phyloP scores from a whole-genome alignment of 2,888 invertebrate genomes.

The Brenthis daphne region DNA sequence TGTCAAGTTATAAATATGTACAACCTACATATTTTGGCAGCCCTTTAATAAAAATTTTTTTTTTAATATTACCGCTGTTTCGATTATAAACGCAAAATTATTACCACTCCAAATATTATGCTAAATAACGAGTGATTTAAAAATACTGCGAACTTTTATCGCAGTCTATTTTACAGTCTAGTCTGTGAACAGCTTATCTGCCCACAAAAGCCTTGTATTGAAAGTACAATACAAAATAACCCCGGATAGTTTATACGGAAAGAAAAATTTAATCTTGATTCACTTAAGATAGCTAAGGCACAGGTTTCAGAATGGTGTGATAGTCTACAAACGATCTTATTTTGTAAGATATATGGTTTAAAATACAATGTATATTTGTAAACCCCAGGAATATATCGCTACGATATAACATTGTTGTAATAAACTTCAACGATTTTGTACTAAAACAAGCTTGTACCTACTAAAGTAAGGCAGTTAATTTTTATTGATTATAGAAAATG shows the following conservation, averaged over 20 bases:
- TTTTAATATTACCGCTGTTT: not conserved
- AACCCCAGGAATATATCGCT: not conserved
- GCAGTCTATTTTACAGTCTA: constrained; percentile 39
- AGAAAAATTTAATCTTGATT: constrained; percentile 37
- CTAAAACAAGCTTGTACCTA: not conserved
- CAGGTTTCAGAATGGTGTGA: not conserved
- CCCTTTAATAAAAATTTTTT: no score
- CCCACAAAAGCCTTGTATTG: constrained; percentile 43
- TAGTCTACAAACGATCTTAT: constrained; percentile 14
- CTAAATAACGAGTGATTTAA: constrained; percentile 23
- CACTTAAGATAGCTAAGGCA: constrained; percentile 28
- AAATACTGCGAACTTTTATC: constrained; percentile 40
- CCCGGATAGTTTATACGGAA: constrained; percentile 23
- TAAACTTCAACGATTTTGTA: constrained; percentile 17
- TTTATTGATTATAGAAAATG: constrained; percentile 1
- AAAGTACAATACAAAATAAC: constrained; percentile 37
- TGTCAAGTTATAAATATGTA: no score
- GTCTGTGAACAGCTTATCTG: constrained; percentile 46
- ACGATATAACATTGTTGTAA: constrained; percentile 1
- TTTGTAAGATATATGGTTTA: not conserved
- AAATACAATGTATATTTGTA: not conserved
- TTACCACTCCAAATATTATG: not conserved
- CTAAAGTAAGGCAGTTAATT: constrained; percentile 4
- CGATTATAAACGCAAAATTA: not conserved
- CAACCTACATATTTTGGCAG: no score